phyloP scores from a whole-genome alignment of 2,888 invertebrate genomes.

The Slavum lentiscoides region DNA sequence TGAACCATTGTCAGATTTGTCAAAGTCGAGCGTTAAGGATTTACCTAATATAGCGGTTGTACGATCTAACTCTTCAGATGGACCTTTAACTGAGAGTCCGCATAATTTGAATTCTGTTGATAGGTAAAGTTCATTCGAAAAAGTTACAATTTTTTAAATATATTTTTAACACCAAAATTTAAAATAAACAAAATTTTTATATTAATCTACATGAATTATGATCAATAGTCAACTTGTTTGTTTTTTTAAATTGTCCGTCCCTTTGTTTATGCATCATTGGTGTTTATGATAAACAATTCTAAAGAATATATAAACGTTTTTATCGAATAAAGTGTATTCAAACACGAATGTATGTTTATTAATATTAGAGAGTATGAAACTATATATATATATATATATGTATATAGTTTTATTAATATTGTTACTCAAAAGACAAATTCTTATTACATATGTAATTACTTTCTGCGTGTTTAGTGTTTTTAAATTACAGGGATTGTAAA shows the following conservation, averaged over 20 bases:
- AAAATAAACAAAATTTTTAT: conserved; percentile 14
- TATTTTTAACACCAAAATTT: conserved; percentile 38
- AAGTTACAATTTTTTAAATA: not conserved
- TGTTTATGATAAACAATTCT: conserved; percentile 27
- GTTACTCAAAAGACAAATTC: conserved; percentile 28
- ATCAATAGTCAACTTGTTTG: conserved; percentile 29
- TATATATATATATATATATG: conserved; percentile 5
- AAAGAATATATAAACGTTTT: conserved; percentile 25
- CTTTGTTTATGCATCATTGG: conserved; percentile 26
- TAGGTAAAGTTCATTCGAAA: conserved; percentile 30
- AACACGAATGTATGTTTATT: not conserved
- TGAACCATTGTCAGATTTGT: not conserved
- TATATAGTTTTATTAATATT: conserved; percentile 14
- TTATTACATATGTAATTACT: conserved; percentile 47
- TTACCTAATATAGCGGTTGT: conserved; percentile 7
- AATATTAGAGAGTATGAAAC: no score
- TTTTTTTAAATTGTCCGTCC: conserved; percentile 48
- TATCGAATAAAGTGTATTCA: conserved; percentile 6
- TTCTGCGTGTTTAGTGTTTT: conserved; percentile 60
- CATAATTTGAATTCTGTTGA: conserved; percentile 38
- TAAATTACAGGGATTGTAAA: conserved; percentile 57
- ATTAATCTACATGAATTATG: conserved; percentile 29
- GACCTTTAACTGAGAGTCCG: conserved; percentile 3
- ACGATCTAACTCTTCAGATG: not conserved
- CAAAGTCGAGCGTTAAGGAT: conserved; percentile 11